These are phyloP conservation scores for Polydrusus cervinus DNA, from an alignment of 2,888 invertebrate species.

Conservation along the genomic window DNA sequence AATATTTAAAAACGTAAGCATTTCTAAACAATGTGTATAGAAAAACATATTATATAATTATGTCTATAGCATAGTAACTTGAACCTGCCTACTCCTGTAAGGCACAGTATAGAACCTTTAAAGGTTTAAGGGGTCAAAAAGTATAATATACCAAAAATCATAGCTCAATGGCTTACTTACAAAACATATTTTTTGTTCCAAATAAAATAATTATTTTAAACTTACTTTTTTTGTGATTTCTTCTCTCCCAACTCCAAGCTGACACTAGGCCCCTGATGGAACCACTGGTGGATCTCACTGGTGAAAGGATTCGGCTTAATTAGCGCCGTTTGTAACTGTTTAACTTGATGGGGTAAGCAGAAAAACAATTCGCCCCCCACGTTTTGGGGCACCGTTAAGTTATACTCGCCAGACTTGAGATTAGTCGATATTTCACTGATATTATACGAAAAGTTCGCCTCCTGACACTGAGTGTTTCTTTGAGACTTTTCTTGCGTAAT, in stretches of 20 bases:
- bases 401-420: conserved; percentile 62
- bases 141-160: too few species aligned
- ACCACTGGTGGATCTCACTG: conserved; percentile 68
- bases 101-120: too few species aligned
- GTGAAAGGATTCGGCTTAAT: conserved; percentile 67
- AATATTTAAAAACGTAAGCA: too few species aligned
- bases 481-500: conserved; percentile 62
- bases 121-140: too few species aligned
- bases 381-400: conserved; percentile 63
- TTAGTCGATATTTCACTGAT: conserved; percentile 62
- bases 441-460: conserved; percentile 61
- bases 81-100: too few species aligned
- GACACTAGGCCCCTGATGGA: conserved; percentile 73
- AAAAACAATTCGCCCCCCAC: conserved; percentile 66
- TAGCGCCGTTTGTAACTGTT: conserved; percentile 68
- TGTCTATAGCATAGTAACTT: too few species aligned
- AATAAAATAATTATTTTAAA: background rate
- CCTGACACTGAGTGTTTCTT: conserved; percentile 63
- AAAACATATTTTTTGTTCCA: background rate
- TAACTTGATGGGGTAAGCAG: conserved; percentile 64
- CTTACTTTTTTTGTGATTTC: conserved; percentile 42
- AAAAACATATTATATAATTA: too few species aligned
- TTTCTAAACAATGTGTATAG: too few species aligned
- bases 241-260: conserved; percentile 62
- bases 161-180: too few species aligned